Evolutionary conservation across 2,113 vertebrate species (phyloP).

Genomic region (Formicarius rufipectus): DNA sequence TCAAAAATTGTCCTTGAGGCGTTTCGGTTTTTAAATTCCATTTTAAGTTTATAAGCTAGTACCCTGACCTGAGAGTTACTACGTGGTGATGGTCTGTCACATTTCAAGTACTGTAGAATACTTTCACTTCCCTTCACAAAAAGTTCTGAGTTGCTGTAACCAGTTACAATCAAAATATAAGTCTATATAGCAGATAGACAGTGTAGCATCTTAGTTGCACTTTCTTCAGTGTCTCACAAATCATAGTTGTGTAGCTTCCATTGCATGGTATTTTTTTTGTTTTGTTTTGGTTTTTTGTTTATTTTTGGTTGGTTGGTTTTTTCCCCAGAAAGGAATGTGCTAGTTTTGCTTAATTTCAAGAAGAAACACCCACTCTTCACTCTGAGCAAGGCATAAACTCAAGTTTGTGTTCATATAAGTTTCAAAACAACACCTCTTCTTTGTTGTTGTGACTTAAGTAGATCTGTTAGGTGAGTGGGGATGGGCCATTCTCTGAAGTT

Average conservation of each 20-base stretch:
- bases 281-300: too few species aligned
- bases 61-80: not conserved
- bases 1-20: not conserved
- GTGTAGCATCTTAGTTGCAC: not conserved
- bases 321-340: not conserved
- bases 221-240: not conserved
- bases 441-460: not conserved
- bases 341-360: not conserved
- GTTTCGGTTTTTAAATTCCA: not conserved
- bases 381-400: not conserved
- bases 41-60: not conserved
- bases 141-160: not conserved
- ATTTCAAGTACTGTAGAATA: not conserved
- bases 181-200: not conserved
- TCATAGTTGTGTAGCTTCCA: not conserved
- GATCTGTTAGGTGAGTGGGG: not conserved
- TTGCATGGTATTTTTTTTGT: not conserved
- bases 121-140: not conserved
- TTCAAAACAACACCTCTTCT: not conserved
- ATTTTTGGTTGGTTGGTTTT: too few species aligned
- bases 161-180: not conserved
- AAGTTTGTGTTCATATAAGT: not conserved
- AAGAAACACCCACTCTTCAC: not conserved
- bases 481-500: not conserved
- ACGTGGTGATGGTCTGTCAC: not conserved